Evolutionary conservation across 2,888 invertebrate genomes (phyloP).

Genomic region (Scaptomyza caliginosa): DNA sequence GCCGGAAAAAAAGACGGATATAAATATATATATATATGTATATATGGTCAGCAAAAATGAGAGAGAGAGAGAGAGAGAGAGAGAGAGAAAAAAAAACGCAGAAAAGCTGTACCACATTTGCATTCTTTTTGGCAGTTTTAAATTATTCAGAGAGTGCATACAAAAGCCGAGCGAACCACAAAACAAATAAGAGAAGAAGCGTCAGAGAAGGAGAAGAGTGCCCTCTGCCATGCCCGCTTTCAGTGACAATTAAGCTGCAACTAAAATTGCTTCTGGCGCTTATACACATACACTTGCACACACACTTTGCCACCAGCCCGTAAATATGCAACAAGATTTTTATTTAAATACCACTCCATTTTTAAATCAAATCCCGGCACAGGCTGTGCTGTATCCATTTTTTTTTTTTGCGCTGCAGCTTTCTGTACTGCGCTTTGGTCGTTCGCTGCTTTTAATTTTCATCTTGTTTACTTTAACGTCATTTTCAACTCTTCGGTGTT

Average conservation of each 20-base stretch:
- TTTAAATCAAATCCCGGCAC: constrained; percentile 76
- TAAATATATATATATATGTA: constrained; percentile 12
- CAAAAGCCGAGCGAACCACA: constrained; percentile 46
- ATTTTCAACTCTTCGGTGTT: constrained; percentile 80
- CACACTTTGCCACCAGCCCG: constrained; percentile 22
- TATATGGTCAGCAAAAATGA: constrained; percentile 14
- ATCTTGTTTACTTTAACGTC: constrained; percentile 81
- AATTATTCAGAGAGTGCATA: constrained; percentile 72
- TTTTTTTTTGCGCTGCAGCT: constrained; percentile 30
- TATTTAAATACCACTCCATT: constrained; percentile 79
- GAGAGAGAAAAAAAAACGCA: constrained; percentile 1
- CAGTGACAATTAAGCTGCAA: constrained; percentile 75
- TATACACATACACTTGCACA: constrained; percentile 20
- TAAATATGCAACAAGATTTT: constrained; percentile 76
- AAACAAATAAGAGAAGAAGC: constrained; percentile 16
- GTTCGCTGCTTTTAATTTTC: constrained; percentile 70
- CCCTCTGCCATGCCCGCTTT: constrained; percentile 3
- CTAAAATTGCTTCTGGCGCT: constrained; percentile 67
- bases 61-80: background rate
- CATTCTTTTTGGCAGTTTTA: constrained; percentile 75
- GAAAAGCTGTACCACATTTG: constrained; percentile 57
- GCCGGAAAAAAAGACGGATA: constrained; percentile 1
- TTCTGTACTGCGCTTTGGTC: constrained; percentile 17
- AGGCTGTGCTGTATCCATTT: constrained; percentile 30
- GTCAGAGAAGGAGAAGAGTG: constrained; percentile 7